Conservation (phyloP, 2,888 invertebrate genomes). For the Cryptosula pallasiana region DNA sequence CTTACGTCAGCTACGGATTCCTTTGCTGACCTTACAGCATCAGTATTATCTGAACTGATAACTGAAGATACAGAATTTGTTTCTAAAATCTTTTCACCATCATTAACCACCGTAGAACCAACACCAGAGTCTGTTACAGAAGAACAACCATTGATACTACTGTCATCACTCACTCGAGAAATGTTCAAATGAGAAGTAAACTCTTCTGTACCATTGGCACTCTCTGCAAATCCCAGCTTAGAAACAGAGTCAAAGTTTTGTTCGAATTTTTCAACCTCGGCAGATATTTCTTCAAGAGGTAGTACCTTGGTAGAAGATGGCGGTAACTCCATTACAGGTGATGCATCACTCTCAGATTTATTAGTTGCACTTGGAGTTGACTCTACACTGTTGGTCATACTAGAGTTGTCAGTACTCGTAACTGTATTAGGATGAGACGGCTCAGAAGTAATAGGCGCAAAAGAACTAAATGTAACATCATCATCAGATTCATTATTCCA, state of each 20-base stretch:
- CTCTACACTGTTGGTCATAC: not conserved
- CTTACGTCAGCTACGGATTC: no score
- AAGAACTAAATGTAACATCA: not conserved
- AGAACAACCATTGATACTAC: slow-evolving; percentile 57
- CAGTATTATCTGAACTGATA: not conserved
- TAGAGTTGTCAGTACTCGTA: not conserved
- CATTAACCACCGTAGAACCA: not conserved
- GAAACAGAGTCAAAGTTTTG: not conserved
- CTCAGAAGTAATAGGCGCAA: not conserved
- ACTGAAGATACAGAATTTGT: not conserved
- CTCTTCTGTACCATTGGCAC: not conserved
- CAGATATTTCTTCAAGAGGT: not conserved
- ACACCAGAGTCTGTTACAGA: not conserved
- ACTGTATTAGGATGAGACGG: not conserved
- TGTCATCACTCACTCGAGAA: slow-evolving; percentile 78
- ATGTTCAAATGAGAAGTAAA: slow-evolving; percentile 55
- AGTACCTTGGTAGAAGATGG: not conserved
- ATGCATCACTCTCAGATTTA: not conserved
- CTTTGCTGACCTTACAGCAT: no score
- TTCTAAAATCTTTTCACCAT: not conserved
- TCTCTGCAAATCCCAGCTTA: not conserved
- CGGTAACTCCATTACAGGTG: not conserved
- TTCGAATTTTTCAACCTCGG: not conserved
- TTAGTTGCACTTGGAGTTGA: not conserved
- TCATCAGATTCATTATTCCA: not conserved